Conservation (phyloP, 1,140 invertebrate species). For the Drosophila albomicans region DNA sequence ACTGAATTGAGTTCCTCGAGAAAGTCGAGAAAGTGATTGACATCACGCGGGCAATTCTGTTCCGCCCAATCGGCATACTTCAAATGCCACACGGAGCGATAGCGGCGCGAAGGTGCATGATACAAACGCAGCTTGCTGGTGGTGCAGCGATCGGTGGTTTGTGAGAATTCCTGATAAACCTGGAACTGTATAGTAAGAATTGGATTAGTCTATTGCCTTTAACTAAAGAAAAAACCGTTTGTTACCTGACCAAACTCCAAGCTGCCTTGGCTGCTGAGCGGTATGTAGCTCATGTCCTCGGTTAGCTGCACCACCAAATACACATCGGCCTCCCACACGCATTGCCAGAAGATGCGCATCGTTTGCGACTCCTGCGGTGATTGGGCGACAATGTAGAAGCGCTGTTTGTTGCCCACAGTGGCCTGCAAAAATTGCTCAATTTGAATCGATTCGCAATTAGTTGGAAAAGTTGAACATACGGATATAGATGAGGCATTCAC, state of each 20-base stretch:
- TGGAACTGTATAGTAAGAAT: slow-evolving; percentile 87
- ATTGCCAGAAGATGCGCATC: slow-evolving; percentile 91
- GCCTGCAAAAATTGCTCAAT: slow-evolving; percentile 85
- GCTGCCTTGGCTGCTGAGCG: slow-evolving; percentile 85
- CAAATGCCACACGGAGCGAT: slow-evolving; percentile 91
- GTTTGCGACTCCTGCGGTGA: slow-evolving; percentile 86
- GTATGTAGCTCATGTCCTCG: slow-evolving; percentile 88
- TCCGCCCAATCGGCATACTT: slow-evolving; percentile 92
- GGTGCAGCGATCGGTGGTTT: slow-evolving; percentile 87
- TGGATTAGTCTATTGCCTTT: neutral
- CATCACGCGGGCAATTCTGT: slow-evolving; percentile 88
- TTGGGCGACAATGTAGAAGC: slow-evolving; percentile 94
- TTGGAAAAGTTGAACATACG: slow-evolving; percentile 84
- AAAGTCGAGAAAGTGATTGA: slow-evolving; percentile 90
- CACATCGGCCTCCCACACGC: slow-evolving; percentile 94
- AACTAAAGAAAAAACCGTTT: neutral
- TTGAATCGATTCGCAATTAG: neutral
- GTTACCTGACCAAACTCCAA: slow-evolving; percentile 86
- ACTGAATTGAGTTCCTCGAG: slow-evolving; percentile 94
- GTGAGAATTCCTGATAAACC: slow-evolving; percentile 88
- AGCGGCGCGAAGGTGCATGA: slow-evolving; percentile 86
- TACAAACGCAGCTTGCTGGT: slow-evolving; percentile 87
- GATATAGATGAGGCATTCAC: slow-evolving; percentile 96
- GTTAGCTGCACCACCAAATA: slow-evolving; percentile 92
- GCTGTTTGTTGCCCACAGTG: slow-evolving; percentile 90